Evolutionary conservation across 1,140 invertebrate species (phyloP).

Genomic region (Halesus radiatus): DNA sequence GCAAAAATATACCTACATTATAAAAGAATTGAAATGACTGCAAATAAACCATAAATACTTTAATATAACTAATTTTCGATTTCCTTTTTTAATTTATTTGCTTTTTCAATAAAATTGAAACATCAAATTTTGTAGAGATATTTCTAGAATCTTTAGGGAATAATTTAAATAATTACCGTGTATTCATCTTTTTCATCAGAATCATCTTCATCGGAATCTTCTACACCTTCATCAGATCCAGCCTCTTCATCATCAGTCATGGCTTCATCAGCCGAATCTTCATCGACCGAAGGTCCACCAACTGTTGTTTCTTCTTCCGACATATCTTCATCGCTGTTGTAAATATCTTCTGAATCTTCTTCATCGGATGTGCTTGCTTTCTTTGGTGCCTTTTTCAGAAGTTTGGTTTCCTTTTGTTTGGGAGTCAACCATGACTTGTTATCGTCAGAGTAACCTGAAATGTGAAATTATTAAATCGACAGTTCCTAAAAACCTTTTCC

Average conservation of each 20-base stretch:
- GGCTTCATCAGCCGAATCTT: slow-evolving; percentile 56
- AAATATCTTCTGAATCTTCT: slow-evolving; percentile 57
- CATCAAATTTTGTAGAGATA: not conserved
- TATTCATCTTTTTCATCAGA: slow-evolving; percentile 36
- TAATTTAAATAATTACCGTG: not conserved
- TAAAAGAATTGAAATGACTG: no score
- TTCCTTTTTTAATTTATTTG: no score
- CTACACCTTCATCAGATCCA: slow-evolving; percentile 26
- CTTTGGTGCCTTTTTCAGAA: slow-evolving; percentile 51
- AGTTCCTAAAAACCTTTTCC: no score
- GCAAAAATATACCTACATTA: no score
- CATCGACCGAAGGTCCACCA: slow-evolving; percentile 57
- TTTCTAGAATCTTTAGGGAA: not conserved
- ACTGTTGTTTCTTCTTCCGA: slow-evolving; percentile 55
- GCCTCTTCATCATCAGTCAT: slow-evolving; percentile 31
- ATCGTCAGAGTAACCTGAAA: slow-evolving; percentile 76
- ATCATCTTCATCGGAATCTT: slow-evolving; percentile 23
- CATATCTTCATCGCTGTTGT: slow-evolving; percentile 58
- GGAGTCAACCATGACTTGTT: slow-evolving; percentile 77
- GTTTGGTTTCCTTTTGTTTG: slow-evolving; percentile 52
- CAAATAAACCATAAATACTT: no score
- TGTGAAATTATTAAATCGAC: no score
- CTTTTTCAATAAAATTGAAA: not conserved
- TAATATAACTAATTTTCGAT: no score
- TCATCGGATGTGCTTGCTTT: slow-evolving; percentile 46